Evolutionary conservation across 2,797 vertebrate species (phyloP), one percentile per base, ranked within the genome.

Genomic region (Rousettus madagascariensis): DNA sequence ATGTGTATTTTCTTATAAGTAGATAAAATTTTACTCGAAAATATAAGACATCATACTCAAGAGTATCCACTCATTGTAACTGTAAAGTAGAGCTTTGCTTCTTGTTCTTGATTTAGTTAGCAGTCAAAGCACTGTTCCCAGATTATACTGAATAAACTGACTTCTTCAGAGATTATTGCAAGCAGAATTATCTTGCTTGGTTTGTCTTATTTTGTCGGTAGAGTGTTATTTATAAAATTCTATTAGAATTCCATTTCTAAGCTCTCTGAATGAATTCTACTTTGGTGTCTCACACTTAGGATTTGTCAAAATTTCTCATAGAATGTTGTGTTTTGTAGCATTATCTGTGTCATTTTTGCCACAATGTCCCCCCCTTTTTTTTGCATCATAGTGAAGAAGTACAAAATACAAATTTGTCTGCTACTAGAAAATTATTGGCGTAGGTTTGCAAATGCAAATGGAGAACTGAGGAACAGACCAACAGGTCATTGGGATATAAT

Each of bases 41-140:
- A 46, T 65, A 61, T 2, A n/a, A 46, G 85, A 22, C 26, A 63
- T 53, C 15, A 68, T 16, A 82, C 8, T 86, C 51, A 82, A 22
- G 36, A 77, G 15, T 49, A 41, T 30, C 5, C 51, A 46, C 8
- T 88, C 63, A 77, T 57, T 84, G 55, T 78, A 94, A 72, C 8
- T 41, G 9, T 79, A 13, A 83, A 24, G 5, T 49, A 77, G 19
- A 43, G 53, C 0, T 17, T 49, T 85, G 15, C 92, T 78, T 74
- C 94, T 68, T 98, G 97, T 95, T 96, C 94, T 94, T 98, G 96
- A 97, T 98, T 97, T 94, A 97, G 90, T 97, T 98, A 96, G 86
- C 75, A 95, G 94, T 97, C 90, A 98, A 96, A 97, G 83, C 89
- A 93, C 16, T 98, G 94, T 96, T 95, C 22, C 95, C 96, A 97